Evolutionary conservation across 1,140 invertebrate genomes (phyloP), one percentile per base, ranked within the genome.

Genomic region (Leptinotarsa defecta): DNA sequence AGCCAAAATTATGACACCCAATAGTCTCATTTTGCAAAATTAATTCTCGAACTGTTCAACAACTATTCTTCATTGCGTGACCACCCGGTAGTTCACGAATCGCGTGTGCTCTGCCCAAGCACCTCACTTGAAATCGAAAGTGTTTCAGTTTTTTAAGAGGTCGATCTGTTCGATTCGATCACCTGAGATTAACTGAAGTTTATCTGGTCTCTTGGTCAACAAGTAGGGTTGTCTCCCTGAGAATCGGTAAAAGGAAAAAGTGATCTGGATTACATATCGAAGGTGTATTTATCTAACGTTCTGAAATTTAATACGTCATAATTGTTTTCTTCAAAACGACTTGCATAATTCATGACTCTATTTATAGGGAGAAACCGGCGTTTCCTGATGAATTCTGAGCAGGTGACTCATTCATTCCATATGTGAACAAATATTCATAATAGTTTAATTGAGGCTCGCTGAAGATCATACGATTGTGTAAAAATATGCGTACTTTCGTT

Each of bases 151-250:
- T 65, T 65, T 65, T 65, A 34, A 65, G 27, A 24, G 20, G 64
- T 34, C 20, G 64, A 77, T 78, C 77, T 78, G 74, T 74, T 80
- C 77, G 74, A 73, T 73, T 69, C 73, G 75, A 80, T 80, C 77
- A 74, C 77, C 75, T 73, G 61, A 74, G 74, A 80, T 76, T 78
- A 73, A 78, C 79, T 80, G 79, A 68, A 52, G 62, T 48, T 74
- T 73, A 68, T 20, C 65, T 63, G 76, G 63, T 27, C 57, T 65
- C 57, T 68, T 34, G 57, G 52, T 69, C 27, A 77, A 74, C 70
- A 68, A 63, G 77, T 78, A 78, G 74, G 74, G 74, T 76, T 43
- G 63, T 73, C 68, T 73, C 64, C 52, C 68, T 71, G 68, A 73
- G 64, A 65, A 65, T 63, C 57, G 52, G 71, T 74, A 73, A 77